Conservation (phyloP, 2,113 vertebrate species). For the Hippocampus guttulatus region DNA sequence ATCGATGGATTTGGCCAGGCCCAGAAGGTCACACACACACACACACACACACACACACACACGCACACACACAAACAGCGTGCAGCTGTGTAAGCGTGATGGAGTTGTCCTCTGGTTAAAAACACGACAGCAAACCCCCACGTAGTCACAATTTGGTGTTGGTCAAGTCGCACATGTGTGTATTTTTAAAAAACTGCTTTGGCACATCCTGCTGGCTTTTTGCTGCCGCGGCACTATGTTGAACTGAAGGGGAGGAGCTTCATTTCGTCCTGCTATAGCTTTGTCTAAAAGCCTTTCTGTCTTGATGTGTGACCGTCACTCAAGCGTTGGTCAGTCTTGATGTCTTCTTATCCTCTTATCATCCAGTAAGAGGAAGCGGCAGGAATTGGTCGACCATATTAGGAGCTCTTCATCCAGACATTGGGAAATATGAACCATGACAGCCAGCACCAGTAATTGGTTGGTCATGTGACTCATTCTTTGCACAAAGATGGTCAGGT, state of each 20-base stretch:
- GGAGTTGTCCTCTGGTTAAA: slow-evolving; percentile 48
- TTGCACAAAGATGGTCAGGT: no score
- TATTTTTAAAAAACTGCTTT: neutral
- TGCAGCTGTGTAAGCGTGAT: slow-evolving; percentile 30
- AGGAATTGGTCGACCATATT: no score
- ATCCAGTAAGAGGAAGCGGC: no score
- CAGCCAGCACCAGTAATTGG: no score
- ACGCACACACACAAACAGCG: neutral
- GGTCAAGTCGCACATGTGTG: neutral
- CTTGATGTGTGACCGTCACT: neutral
- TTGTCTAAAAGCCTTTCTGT: neutral
- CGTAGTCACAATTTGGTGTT: neutral
- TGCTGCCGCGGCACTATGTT: no score
- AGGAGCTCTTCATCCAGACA: no score
- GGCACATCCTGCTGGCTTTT: neutral
- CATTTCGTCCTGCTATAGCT: neutral
- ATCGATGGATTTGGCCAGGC: slow-evolving; percentile 58
- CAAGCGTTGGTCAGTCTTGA: neutral
- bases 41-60: neutral
- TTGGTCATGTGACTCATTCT: no score
- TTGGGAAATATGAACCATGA: no score
- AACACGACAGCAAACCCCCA: slow-evolving; percentile 4
- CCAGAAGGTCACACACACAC: slow-evolving; percentile 64
- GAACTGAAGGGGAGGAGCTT: neutral
- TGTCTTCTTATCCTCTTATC: neutral